phyloP scores from a whole-genome alignment of 2,888 invertebrate genomes.

The Labia minor region DNA sequence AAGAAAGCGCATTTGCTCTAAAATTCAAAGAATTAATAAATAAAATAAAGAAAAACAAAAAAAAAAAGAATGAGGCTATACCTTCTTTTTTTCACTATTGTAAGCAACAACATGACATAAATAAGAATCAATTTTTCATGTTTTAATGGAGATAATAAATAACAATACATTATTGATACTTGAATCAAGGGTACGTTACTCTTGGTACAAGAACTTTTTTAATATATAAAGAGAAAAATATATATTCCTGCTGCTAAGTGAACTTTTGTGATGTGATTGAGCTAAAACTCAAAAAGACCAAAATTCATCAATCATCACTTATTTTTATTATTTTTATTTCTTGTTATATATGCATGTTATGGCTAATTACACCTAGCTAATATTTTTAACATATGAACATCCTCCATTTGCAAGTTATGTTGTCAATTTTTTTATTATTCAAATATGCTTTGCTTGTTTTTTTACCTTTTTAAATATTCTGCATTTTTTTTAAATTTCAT shows the following conservation, averaged over 20 bases:
- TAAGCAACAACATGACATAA: neutral
- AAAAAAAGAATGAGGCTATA: constrained; percentile 8
- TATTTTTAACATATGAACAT: constrained; percentile 23
- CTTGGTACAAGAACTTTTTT: constrained; percentile 42
- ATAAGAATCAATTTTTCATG: constrained; percentile 21
- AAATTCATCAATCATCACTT: neutral
- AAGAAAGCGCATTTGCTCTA: constrained; percentile 22
- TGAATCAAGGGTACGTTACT: constrained; percentile 34
- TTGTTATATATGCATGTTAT: neutral
- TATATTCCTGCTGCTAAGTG: constrained; percentile 55
- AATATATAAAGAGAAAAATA: constrained; percentile 51
- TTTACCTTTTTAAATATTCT: constrained; percentile 31
- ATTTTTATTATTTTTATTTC: constrained; percentile 17
- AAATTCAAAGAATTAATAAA: constrained; percentile 23
- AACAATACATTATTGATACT: constrained; percentile 22
- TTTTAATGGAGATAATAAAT: constrained; percentile 23
- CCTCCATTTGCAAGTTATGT: constrained; percentile 27
- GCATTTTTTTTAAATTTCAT: constrained; percentile 30
- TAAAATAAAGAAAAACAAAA: too few relatives aligned
- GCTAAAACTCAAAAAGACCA: constrained; percentile 40
- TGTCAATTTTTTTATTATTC: constrained; percentile 31
- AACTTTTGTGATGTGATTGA: constrained; percentile 61
- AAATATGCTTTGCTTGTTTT: constrained; percentile 36
- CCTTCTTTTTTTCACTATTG: constrained; percentile 20
- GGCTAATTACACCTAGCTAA: constrained; percentile 23